Base-by-base conservation (phyloP, 92 coral and sea anemone genomes). In the Paragorgia papillata region DNA sequence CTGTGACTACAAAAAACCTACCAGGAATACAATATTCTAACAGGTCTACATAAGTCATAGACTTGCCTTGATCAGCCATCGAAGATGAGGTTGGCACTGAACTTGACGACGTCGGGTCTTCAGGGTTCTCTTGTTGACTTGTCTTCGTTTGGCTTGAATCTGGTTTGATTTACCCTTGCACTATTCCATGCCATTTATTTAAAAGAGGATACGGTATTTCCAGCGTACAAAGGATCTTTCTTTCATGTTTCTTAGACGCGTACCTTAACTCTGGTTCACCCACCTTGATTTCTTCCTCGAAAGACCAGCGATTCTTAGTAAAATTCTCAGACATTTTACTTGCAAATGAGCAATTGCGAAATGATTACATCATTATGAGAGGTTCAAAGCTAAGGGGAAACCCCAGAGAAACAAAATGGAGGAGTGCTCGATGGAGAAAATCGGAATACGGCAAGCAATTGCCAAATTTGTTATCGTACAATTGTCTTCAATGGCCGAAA, bases 181-280 rank as follows among this genome's bases (percentile, higher is more conserved):
- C 73, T n/a, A 66, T 66, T 9, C 73, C 32, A 41, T 66, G 53
- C 66, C 66, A 75, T 59, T 75, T 29, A 26, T 75, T 75, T 41
- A 75, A 37, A 58, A 75, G 69, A 43, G 70, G 70, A 48, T 75
- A 75, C 9, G 69, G 80, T 26, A 75, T 58, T 34, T 58, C 80
- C 69, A 32, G 70, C 17, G 69, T 35, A 59, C 70, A 75, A 75
- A 75, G 32, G 31, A 75, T 62, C 26, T 75, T 75, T 75, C 69
- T 75, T 37, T 58, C 69, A 27, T 35, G 15, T 20, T 17, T 37
- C 54, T 74, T 74, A 75, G 67, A 40, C 26, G 69, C 80, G 59
- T 75, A 75, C 35, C 70, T 34, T 28, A 59, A 28, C 9, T 75
- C 69, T 57, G 80, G 68, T 74, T 74, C 49, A 74, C 43, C 30